Percentiles rank a stretch among this genome's conserved stretches.
Evolutionary conservation across 2,797 vertebrate genomes (phyloP).

Genomic region (Hemibagrus guttatus): DNA sequence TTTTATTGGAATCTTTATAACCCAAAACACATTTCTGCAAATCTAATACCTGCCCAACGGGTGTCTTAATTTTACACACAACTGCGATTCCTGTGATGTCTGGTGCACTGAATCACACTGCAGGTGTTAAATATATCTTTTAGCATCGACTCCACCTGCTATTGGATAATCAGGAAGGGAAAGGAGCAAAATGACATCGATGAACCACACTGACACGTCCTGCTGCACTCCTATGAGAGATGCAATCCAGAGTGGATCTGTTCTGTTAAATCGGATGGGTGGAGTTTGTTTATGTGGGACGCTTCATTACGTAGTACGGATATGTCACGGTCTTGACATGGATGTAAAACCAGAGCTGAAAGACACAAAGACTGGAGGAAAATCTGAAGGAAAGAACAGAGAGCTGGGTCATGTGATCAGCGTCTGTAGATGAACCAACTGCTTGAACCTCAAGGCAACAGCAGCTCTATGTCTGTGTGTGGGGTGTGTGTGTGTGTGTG

Average conservation of each 20-base stretch:
- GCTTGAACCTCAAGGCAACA: constrained; percentile 21
- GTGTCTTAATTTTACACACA: background rate
- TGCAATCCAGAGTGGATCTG: background rate
- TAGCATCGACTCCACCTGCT: background rate
- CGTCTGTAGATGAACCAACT: constrained; percentile 23
- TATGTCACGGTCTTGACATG: background rate
- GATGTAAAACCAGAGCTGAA: constrained; percentile 1
- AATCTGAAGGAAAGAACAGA: constrained; percentile 22
- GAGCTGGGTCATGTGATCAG: constrained; percentile 30
- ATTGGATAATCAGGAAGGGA: background rate
- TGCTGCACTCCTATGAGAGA: background rate
- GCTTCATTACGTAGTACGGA: background rate
- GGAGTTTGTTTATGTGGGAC: background rate
- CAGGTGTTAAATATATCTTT: background rate
- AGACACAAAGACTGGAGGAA: background rate
- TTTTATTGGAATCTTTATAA: background rate
- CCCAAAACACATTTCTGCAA: no score
- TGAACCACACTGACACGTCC: background rate
- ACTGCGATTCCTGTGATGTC: background rate
- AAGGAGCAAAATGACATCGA: background rate
- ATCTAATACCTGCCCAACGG: background rate
- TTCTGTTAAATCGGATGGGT: background rate
- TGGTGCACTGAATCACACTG: background rate
- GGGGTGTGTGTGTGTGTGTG: constrained; percentile 16
- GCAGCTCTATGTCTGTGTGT: no score